These are phyloP conservation scores for Micrasema longulum DNA, from an alignment of 1,140 invertebrate genomes.

Conservation along the genomic window DNA sequence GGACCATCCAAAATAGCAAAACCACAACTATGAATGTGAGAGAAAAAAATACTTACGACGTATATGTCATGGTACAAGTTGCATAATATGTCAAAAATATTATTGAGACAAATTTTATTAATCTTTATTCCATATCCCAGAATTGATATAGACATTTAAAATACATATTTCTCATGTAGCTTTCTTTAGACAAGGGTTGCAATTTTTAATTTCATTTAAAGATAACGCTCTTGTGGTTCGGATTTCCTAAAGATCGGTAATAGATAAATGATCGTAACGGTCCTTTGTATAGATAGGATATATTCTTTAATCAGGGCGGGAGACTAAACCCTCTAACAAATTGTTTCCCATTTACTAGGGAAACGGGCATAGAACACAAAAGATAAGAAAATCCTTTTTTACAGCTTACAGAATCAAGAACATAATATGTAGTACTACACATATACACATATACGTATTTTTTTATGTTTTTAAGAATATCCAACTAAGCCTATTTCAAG, in stretches of 20 bases:
- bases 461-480: too few relatives aligned
- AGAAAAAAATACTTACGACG: too few relatives aligned
- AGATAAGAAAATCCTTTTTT: conserved; percentile 2
- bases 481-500: too few relatives aligned
- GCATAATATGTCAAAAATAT: neutral
- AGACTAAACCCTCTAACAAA: conserved; percentile 25
- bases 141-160: neutral
- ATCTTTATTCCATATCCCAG: neutral
- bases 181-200: too few relatives aligned
- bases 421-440: too few relatives aligned
- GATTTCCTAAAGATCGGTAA: conserved; percentile 3
- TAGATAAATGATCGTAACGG: conserved; percentile 25
- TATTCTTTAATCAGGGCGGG: conserved; percentile 15
- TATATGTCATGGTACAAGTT: neutral
- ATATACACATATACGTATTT: too few relatives aligned
- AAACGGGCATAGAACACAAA: conserved; percentile 13
- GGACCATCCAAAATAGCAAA: too few relatives aligned
- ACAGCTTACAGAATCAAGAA: too few relatives aligned
- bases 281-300: neutral
- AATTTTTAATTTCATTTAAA: neutral
- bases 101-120: neutral
- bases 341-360: conserved; percentile 17
- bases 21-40: too few relatives aligned
- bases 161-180: neutral
- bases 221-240: neutral